These are phyloP conservation scores for Heliornis fulica DNA, from an alignment of 2,113 vertebrate genomes.

Conservation along the genomic window DNA sequence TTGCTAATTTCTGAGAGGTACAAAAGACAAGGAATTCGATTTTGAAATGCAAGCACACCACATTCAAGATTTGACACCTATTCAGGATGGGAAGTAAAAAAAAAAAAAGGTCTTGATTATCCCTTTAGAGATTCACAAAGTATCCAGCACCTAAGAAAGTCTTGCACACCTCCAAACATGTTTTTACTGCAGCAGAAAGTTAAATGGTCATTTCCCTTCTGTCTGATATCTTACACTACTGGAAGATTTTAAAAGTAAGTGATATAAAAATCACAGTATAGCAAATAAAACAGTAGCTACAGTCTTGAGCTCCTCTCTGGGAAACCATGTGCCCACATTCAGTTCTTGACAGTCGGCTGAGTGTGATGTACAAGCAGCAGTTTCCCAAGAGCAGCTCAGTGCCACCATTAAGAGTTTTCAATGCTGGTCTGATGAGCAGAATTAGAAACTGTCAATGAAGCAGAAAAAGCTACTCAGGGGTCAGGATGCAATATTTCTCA, in stretches of 20 bases:
- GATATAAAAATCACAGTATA: not conserved
- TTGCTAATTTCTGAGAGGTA: not conserved
- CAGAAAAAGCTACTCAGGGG: not conserved
- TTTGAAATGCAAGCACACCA: not conserved
- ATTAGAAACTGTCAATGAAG: not conserved
- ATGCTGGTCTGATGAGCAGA: fast-evolving
- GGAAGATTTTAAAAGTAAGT: not conserved
- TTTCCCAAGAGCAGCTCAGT: not conserved
- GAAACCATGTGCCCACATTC: not conserved
- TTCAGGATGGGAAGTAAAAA: not conserved
- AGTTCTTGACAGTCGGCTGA: not conserved
- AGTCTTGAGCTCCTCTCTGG: not conserved
- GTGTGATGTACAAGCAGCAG: not conserved
- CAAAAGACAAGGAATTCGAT: not conserved
- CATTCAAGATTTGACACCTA: not conserved
- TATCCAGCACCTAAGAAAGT: not conserved
- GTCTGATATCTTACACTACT: not conserved
- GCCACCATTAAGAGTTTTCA: not conserved
- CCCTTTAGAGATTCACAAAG: not conserved
- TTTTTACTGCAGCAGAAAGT: not conserved
- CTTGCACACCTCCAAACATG: not conserved
- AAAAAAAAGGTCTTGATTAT: not conserved
- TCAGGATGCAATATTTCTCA: not conserved
- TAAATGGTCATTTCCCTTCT: not conserved
- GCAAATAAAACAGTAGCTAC: not conserved